A percentile compares a stretch with the other conserved stretches of the same genome.
These are phyloP conservation scores for Synchiropus splendidus DNA, from an alignment of 2,113 vertebrate genomes.

Conservation along the genomic window DNA sequence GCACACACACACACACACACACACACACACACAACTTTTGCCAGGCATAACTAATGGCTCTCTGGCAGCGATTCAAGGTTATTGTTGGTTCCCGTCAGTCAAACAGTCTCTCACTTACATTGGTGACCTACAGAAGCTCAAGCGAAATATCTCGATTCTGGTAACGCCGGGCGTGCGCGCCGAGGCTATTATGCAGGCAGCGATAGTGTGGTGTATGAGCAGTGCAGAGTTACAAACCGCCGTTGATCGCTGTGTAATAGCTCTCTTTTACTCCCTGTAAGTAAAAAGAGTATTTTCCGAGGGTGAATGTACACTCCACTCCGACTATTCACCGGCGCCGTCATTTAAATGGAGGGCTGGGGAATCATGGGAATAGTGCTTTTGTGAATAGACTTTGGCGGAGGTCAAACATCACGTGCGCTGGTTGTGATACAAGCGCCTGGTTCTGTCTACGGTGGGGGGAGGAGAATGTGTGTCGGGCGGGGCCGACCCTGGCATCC, in stretches of 20 bases:
- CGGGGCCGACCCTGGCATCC: slow-evolving; percentile 12
- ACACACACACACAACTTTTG: slow-evolving; percentile 16
- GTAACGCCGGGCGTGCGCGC: background rate
- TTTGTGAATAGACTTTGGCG: slow-evolving; percentile 16
- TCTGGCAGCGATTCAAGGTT: slow-evolving; percentile 17
- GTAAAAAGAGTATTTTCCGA: slow-evolving; percentile 22
- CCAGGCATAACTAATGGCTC: slow-evolving; percentile 45
- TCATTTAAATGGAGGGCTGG: background rate
- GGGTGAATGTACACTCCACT: background rate
- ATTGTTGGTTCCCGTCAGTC: slow-evolving; percentile 29
- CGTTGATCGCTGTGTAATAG: too few species aligned
- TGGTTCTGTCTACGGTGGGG: slow-evolving; percentile 11
- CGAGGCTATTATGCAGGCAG: too few species aligned
- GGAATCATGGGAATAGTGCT: slow-evolving; percentile 5
- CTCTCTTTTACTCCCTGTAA: slow-evolving; percentile 2
- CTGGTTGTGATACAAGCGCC: slow-evolving; percentile 11
- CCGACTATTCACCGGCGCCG: slow-evolving; percentile 12
- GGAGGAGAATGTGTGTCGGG: slow-evolving; percentile 45
- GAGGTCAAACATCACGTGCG: slow-evolving; percentile 30
- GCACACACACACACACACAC: background rate
- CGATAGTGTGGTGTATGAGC: background rate
- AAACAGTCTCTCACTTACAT: slow-evolving; percentile 21
- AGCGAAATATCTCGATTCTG: slow-evolving; percentile 16
- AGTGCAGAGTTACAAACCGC: background rate
- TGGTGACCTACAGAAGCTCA: background rate